phyloP scores from a whole-genome alignment of 2,888 invertebrate genomes.

The Pyrocoelia pectoralis region DNA sequence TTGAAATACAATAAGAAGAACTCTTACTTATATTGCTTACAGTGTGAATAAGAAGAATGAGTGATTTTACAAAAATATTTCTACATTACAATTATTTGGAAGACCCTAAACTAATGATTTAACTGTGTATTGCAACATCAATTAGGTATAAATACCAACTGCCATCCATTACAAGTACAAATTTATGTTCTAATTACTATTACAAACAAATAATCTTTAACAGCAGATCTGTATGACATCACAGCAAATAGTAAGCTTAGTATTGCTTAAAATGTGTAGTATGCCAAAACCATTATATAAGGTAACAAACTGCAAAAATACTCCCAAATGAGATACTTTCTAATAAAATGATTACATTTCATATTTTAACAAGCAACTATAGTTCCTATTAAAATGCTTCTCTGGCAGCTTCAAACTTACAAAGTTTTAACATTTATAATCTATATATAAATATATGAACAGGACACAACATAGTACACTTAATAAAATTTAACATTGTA shows the following conservation, averaged over 20 bases:
- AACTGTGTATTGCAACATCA: too few relatives aligned
- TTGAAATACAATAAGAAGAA: too few relatives aligned
- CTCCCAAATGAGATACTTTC: not conserved
- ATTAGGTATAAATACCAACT: not conserved
- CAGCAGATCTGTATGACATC: slow-evolving; percentile 38
- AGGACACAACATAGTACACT: not conserved
- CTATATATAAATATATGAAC: not conserved
- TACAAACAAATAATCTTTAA: slow-evolving; percentile 26
- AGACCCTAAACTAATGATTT: too few relatives aligned
- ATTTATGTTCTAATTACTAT: not conserved
- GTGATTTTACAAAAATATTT: too few relatives aligned
- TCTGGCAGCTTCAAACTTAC: not conserved
- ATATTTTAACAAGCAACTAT: not conserved
- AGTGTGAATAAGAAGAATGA: too few relatives aligned
- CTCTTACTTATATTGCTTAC: too few relatives aligned
- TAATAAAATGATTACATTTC: not conserved
- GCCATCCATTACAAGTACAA: not conserved
- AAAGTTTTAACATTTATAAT: too few relatives aligned
- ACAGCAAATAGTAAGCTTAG: slow-evolving; percentile 32
- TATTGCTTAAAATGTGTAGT: slow-evolving; percentile 22
- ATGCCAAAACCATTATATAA: not conserved
- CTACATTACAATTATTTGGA: too few relatives aligned
- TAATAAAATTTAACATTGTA: too few relatives aligned
- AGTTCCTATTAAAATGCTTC: not conserved
- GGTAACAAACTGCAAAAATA: not conserved